phyloP scores from a whole-genome alignment of 2,113 vertebrate genomes.

The Porphyrio hochstetteri region DNA sequence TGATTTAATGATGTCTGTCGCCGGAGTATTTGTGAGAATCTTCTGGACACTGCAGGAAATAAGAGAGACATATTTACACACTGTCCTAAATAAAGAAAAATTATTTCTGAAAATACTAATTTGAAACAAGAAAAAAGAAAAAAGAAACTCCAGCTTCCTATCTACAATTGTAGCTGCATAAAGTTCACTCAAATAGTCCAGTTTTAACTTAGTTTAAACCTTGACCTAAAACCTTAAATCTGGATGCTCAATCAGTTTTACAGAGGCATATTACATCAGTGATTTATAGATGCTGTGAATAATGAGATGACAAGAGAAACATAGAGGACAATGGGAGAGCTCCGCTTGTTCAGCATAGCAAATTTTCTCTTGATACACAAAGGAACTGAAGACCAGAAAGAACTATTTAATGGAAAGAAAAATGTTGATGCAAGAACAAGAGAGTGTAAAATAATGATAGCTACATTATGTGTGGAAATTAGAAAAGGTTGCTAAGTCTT shows the following conservation, averaged over 20 bases:
- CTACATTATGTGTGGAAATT: not conserved
- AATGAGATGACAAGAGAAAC: constrained; percentile 42
- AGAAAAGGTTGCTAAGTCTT: not conserved
- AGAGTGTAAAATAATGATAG: not conserved
- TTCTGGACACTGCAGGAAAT: constrained; percentile 88
- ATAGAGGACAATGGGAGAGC: constrained; percentile 5
- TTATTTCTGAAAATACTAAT: not conserved
- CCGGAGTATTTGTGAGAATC: constrained; percentile 98
- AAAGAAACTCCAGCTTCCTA: not conserved
- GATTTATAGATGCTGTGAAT: constrained; percentile 47
- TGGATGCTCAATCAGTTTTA: constrained; percentile 6
- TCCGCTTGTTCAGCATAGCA: constrained; percentile 30
- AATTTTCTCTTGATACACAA: constrained; percentile 38
- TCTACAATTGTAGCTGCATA: not conserved
- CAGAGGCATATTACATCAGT: not conserved
- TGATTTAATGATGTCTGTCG: constrained; percentile 98
- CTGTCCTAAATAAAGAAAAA: not conserved
- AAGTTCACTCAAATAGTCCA: not conserved
- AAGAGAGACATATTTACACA: not conserved
- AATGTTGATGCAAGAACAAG: not conserved
- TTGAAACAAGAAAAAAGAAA: not conserved
- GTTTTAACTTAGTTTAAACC: constrained; percentile 5
- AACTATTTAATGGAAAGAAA: constrained; percentile 37
- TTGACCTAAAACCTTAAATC: constrained; percentile 23
- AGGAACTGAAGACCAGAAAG: constrained; percentile 7